A percentile compares a stretch with the other conserved stretches of the same genome.
Evolutionary conservation across 2,113 vertebrate genomes (phyloP).

Genomic region (rat (Rattus norvegicus)): DNA sequence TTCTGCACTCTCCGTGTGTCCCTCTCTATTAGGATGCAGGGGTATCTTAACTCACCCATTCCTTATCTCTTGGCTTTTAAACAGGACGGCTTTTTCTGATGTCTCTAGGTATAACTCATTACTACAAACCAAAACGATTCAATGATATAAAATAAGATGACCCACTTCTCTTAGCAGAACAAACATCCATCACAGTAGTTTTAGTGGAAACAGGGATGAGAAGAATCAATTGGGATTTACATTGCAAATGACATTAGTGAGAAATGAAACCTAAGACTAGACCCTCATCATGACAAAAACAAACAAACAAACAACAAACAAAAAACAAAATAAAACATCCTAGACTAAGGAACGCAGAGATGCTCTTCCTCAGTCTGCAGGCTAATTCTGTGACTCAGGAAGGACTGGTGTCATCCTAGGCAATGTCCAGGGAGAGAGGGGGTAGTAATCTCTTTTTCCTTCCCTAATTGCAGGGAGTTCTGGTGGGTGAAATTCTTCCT

Average conservation of each 20-base stretch:
- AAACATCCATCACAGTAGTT: not conserved
- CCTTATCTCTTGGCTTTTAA: not conserved
- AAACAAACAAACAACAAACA: too few relatives aligned
- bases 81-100: not conserved
- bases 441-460: not conserved
- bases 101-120: not conserved
- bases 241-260: not conserved
- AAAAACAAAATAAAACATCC: not conserved
- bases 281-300: not conserved
- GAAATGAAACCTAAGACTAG: not conserved
- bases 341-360: not conserved
- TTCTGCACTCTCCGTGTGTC: not conserved
- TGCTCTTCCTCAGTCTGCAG: not conserved
- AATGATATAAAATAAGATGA: not conserved
- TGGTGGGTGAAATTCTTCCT: not conserved
- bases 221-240: not conserved
- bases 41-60: not conserved
- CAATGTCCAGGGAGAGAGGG: too few relatives aligned
- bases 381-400: not conserved
- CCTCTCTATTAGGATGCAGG: too few relatives aligned
- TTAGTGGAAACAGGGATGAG: not conserved
- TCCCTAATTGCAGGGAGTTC: not conserved
- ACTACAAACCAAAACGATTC: not conserved
- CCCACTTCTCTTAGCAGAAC: not conserved
- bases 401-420: too few relatives aligned